Base-by-base conservation (phyloP, 2,888 invertebrate species). In the Sthenelais limicola region DNA sequence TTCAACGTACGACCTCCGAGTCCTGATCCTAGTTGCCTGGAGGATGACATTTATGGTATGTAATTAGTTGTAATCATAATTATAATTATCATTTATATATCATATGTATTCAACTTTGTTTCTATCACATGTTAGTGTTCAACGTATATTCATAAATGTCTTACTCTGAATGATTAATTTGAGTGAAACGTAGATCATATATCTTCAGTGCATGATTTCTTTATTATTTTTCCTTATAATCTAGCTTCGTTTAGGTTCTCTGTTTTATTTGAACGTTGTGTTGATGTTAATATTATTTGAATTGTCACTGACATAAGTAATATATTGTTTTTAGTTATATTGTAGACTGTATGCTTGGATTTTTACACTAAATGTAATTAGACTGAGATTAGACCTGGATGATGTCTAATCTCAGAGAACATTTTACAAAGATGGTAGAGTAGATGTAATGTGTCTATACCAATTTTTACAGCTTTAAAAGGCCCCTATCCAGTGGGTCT, bases 1-100 rank as follows among this genome's bases (percentile, higher is more conserved):
- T 83, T 84, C 75, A 81, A 78, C 72, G 78, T 82, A 52, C 73
- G 82, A 28, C 83, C 83, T 1, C 82, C 83, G 3, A 73, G 68
- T 43, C 58, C 62, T 21, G 58, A 71, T 26, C 48, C 67, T 9
- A 67, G 67, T 43, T 47, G 67, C n/a, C 67, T 47, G 67, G 67
- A 67, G 47, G 67, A 48, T n/a, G 49, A 48, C 1, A 26, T 18
- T 24, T 48, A 67, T 28, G 67, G 48, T 48, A 30, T 28, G 32
- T 15, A 43, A 18, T 15, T 43, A 18, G 43, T 9, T 43, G 18
- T 43, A 43, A 43, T 18, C 9, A 15, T 18, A 15, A 15, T 43
- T 43, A 43, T 43, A 43, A 43, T 15, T 18, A 43, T 43, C 18
- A 15, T 43, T 15, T 15, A 43, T 15, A 43, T 15, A 43, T 43